Percentiles rank a stretch among this genome's conserved stretches.
phyloP scores from a whole-genome alignment of 2,113 vertebrate species.

The Callipepla californica region DNA sequence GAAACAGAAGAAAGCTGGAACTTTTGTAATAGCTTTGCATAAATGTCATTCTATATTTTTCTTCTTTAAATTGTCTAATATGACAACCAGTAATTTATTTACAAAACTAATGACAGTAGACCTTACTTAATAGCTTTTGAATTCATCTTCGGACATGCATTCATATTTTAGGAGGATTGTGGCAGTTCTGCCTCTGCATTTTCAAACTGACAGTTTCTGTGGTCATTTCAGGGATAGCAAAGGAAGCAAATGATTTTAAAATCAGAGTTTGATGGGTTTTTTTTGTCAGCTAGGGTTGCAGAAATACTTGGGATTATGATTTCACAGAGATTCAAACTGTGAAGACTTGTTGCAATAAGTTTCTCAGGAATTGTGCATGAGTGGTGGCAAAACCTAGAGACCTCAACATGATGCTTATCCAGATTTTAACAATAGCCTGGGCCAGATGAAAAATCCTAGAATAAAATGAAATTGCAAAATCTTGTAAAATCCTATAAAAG shows the following conservation, averaged over 20 bases:
- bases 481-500: not conserved
- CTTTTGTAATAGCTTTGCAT: constrained; percentile 1
- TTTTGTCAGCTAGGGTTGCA: not conserved
- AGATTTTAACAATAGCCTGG: not conserved
- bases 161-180: not conserved
- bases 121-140: not conserved
- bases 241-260: not conserved
- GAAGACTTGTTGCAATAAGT: not conserved
- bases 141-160: not conserved
- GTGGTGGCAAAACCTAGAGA: not conserved
- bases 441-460: not conserved
- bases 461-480: not conserved
- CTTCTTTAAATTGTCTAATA: not conserved
- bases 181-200: not conserved
- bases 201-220: not conserved
- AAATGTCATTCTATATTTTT: not conserved
- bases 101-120: not conserved
- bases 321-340: not conserved
- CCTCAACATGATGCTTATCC: not conserved
- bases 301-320: not conserved
- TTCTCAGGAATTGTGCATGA: not conserved
- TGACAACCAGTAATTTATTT: not conserved
- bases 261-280: not conserved
- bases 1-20: not conserved
- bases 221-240: not conserved